A percentile compares a stretch with the other conserved stretches of the same genome.
Evolutionary conservation across 2,113 vertebrate species (phyloP).

Genomic region (Myotis yumanensis): DNA sequence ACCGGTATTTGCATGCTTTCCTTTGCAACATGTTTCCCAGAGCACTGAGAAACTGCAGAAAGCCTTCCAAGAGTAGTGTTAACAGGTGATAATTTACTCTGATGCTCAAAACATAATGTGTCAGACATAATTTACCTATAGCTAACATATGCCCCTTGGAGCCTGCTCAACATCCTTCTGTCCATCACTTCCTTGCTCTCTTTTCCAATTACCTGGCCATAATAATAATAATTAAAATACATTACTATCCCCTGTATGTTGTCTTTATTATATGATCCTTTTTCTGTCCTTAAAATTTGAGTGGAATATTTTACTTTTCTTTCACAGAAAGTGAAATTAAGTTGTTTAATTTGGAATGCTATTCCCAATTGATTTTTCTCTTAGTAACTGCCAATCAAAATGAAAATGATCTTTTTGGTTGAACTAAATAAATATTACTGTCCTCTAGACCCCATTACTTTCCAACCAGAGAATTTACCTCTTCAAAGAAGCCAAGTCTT

Average conservation of each 20-base stretch:
- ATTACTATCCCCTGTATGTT: not conserved
- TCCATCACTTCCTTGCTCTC: not conserved
- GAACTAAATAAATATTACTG: conserved; percentile 38
- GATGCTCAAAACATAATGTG: conserved; percentile 27
- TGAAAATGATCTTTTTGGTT: conserved; percentile 40
- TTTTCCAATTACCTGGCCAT: not conserved
- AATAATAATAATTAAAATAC: conserved; percentile 24
- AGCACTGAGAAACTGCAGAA: not conserved
- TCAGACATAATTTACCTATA: not conserved
- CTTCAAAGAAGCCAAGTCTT: conserved; percentile 6
- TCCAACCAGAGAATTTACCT: not conserved
- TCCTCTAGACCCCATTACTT: not conserved
- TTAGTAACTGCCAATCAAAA: conserved; percentile 7
- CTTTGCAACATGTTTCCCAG: not conserved
- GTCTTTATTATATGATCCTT: not conserved
- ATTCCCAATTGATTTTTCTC: conserved; percentile 29
- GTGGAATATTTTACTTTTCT: conserved; percentile 24
- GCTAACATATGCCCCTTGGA: not conserved
- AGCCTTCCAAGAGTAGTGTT: not conserved
- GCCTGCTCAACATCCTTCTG: not conserved
- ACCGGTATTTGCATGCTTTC: not conserved
- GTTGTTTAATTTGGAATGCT: conserved; percentile 17
- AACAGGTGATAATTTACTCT: conserved; percentile 45
- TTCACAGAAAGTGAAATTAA: conserved; percentile 47
- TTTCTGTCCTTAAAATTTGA: conserved; percentile 15